A percentile compares a stretch with the other conserved stretches of the same genome.
Conservation (phyloP, 2,888 invertebrate genomes). For the Aquatica leii region DNA sequence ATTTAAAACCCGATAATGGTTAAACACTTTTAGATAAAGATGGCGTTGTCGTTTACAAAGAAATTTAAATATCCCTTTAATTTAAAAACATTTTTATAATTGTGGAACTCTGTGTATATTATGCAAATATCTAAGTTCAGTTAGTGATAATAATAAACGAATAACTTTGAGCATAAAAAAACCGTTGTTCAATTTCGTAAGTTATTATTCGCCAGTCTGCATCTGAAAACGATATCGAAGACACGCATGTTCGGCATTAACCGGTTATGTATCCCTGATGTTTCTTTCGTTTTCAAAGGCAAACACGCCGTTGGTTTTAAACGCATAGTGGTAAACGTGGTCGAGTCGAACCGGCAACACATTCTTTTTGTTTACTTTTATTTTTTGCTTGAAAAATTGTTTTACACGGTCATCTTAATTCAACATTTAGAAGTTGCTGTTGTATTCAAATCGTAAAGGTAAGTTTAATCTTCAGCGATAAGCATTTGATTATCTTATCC, state of each 20-base stretch:
- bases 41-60: too few relatives aligned
- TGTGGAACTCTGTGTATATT: too few relatives aligned
- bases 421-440: neutral
- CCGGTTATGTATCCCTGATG: constrained; percentile 14
- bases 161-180: too few relatives aligned
- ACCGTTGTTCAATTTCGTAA: too few relatives aligned
- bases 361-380: constrained; percentile 3
- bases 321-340: constrained; percentile 2
- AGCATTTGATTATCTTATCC: constrained; percentile 9
- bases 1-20: too few relatives aligned
- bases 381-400: neutral
- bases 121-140: too few relatives aligned
- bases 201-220: constrained; percentile 7
- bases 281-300: constrained; percentile 12
- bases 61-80: too few relatives aligned
- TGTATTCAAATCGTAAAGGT: constrained; percentile 1
- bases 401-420: neutral
- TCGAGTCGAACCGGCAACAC: constrained; percentile 13
- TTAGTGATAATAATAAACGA: too few relatives aligned
- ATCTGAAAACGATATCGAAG: constrained; percentile 26
- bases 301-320: constrained; percentile 10
- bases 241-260: constrained; percentile 29
- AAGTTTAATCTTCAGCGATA: constrained; percentile 1
- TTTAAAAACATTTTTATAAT: too few relatives aligned
- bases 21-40: too few relatives aligned